Evolutionary conservation across 2,888 invertebrate species (phyloP), one percentile per base, ranked within the genome.

Genomic region (Melanchra persicariae): DNA sequence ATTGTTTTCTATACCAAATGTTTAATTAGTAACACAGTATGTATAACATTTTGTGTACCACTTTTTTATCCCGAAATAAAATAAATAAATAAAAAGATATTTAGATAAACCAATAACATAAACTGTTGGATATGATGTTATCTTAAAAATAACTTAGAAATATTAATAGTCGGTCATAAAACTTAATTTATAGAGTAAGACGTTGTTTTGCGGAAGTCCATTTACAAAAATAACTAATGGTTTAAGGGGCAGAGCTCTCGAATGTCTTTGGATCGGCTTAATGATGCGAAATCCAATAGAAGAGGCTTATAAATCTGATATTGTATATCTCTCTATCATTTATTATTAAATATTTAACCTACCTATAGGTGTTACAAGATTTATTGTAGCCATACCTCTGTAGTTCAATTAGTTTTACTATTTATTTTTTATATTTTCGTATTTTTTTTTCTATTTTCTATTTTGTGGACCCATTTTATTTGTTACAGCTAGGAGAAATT

Each of bases 121-220:
- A 68, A 62, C 49, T 22, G 54, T 62, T 49, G n/a, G 43, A 61
- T 60, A 60, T 26, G 47, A 73, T 49, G 67, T 68, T 70, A 77
- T 80, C 65, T 70, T 66, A 63, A 43, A 68, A 70, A 66, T 68
- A 58, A 66, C 40, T 47, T 52, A 43, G 5, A 51, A 51, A 24
- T 51, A 69, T 77, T 69, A 71, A 77, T 70, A 77, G 68, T 40
- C 19, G 62, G 60, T 24, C 60, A 62, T 80, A 80, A 80, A 77
- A 55, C 43, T 62, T 54, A 65, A 81, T 81, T 66, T 74, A 81
- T 81, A 45, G 74, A 66, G 26, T 61, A 30, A 67, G 66, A 72
- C 30, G 30, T 70, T 70, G 57, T 70, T 72, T 62, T 43, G 34
- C 62, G 74, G 65, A 68, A 70, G 70, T 57, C 26, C 70, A 70